These are phyloP conservation scores for Erinaceus europaeus DNA, from an alignment of 2,113 vertebrate species.

Conservation along the genomic window DNA sequence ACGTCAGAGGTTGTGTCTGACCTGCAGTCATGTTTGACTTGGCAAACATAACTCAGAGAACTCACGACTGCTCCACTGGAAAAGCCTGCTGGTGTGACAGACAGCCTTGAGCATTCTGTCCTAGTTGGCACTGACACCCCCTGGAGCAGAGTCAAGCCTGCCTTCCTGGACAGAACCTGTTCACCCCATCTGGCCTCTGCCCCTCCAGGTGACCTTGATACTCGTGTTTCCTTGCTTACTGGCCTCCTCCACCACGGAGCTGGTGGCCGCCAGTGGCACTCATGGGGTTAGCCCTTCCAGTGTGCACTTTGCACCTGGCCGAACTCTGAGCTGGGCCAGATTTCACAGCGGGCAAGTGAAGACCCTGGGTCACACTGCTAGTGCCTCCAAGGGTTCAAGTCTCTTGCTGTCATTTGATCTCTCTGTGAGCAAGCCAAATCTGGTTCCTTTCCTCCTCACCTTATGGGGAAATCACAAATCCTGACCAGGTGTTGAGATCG, in stretches of 20 bases:
- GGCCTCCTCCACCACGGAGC: not conserved
- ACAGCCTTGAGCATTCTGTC: not conserved
- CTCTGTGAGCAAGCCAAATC: not conserved
- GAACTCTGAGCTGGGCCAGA: not conserved
- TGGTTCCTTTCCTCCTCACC: not conserved
- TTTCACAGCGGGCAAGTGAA: fast-evolving
- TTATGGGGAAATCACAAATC: conserved; percentile 4
- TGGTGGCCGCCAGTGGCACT: not conserved
- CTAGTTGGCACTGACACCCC: not conserved
- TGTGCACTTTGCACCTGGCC: not conserved
- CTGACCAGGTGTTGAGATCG: not conserved
- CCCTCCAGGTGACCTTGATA: not conserved
- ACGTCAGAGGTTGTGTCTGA: not conserved
- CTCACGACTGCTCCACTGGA: not conserved
- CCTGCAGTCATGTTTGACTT: not conserved
- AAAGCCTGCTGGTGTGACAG: not conserved
- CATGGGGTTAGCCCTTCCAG: not conserved
- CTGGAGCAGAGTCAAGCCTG: not conserved
- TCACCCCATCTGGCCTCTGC: not conserved
- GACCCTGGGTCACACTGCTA: not conserved
- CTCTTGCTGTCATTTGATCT: not conserved
- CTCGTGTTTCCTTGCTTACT: not conserved
- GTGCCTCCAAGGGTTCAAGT: not conserved
- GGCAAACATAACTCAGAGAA: not conserved
- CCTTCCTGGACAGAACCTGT: not conserved